Evolutionary conservation across 2,113 vertebrate species (phyloP).

Genomic region (Pomatorhinus ruficollis): DNA sequence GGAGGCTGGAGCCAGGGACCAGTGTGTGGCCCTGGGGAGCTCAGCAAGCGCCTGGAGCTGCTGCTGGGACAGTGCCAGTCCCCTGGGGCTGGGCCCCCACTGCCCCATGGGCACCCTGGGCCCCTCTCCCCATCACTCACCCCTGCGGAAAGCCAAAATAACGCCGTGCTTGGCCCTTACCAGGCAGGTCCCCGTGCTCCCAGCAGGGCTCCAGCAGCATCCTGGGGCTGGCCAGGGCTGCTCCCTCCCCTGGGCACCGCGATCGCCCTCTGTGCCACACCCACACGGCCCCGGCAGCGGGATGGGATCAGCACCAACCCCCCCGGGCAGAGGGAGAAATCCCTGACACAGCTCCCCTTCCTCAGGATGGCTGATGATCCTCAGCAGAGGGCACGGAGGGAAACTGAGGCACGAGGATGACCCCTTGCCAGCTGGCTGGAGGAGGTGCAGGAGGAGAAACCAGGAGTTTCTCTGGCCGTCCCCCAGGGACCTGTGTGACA

Average conservation of each 20-base stretch:
- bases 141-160: background rate
- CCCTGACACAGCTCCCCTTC: background rate
- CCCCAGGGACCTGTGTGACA: background rate
- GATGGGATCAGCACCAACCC: background rate
- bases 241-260: background rate
- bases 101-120: background rate
- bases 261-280: background rate
- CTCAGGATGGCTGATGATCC: background rate
- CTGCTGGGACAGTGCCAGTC: background rate
- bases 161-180: rapidly evolving
- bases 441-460: background rate
- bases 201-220: background rate
- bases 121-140: background rate
- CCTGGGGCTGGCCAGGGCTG: background rate
- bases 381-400: background rate
- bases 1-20: background rate
- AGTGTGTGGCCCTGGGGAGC: background rate
- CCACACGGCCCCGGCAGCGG: background rate
- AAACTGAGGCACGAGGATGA: background rate
- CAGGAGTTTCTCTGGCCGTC: background rate
- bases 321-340: background rate
- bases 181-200: background rate
- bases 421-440: background rate
- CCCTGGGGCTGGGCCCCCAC: background rate
- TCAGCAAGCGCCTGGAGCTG: background rate